Evolutionary conservation across 2,113 vertebrate species (phyloP).

Genomic region (Aix galericulata): DNA sequence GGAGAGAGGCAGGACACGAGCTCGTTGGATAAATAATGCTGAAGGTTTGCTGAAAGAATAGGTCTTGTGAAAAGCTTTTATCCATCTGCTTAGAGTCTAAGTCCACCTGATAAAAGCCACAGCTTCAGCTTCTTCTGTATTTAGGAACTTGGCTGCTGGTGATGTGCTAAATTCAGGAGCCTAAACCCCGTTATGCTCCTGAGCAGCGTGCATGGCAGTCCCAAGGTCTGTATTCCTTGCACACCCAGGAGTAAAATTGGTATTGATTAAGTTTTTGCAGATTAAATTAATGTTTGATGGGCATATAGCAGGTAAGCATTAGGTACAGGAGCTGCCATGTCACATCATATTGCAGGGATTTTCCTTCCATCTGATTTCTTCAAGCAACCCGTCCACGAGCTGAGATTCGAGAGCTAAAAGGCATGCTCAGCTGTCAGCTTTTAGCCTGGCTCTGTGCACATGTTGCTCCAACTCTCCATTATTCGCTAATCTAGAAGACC

Average conservation of each 20-base stretch:
- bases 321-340: background rate
- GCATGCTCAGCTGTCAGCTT: background rate
- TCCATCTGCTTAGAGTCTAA: background rate
- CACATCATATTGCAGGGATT: background rate
- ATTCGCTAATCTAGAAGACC: background rate
- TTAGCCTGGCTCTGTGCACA: background rate
- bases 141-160: background rate
- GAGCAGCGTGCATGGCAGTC: no score
- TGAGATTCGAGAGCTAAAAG: background rate
- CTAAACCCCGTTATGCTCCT: background rate
- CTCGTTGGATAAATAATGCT: background rate
- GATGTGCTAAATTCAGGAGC: background rate
- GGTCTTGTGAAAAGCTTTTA: background rate
- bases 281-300: background rate
- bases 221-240: background rate
- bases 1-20: background rate
- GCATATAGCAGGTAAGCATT: background rate
- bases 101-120: background rate
- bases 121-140: background rate
- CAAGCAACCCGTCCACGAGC: background rate
- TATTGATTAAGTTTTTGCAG: background rate
- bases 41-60: background rate
- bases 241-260: background rate
- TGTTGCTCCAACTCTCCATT: background rate
- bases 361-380: background rate